Evolutionary conservation across 1,140 invertebrate genomes (phyloP).

Genomic region (Reticulitermes speratus): DNA sequence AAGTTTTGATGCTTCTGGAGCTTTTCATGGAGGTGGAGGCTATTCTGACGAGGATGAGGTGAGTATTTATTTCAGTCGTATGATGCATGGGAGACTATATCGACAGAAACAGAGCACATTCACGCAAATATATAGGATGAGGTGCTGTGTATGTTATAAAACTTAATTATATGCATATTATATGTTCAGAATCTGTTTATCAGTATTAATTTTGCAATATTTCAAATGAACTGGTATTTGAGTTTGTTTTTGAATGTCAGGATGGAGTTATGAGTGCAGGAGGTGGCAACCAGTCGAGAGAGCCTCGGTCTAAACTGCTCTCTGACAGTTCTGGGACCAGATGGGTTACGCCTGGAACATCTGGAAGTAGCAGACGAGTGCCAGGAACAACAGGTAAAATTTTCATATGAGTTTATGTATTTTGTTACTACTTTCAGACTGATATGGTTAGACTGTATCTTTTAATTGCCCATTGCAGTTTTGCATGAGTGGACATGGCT

Average conservation of each 20-base stretch:
- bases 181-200: too few species aligned
- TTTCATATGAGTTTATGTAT: background rate
- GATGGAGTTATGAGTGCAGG: background rate
- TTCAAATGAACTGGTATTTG: too few species aligned
- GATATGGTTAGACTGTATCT: too few species aligned
- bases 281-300: background rate
- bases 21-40: conserved; percentile 66
- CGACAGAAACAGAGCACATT: too few species aligned
- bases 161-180: too few species aligned
- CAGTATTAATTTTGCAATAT: too few species aligned
- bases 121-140: too few species aligned
- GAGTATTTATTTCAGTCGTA: background rate
- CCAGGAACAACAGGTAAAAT: background rate
- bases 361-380: background rate
- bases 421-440: too few species aligned
- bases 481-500: too few species aligned
- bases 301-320: background rate
- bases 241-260: background rate
- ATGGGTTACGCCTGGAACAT: background rate
- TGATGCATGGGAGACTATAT: background rate
- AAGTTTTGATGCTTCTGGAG: conserved; percentile 82
- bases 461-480: too few species aligned
- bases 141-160: too few species aligned
- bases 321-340: background rate
- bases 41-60: conserved; percentile 57